Conservation (phyloP, 2,113 vertebrate genomes). For the Heteronetta atricapilla region DNA sequence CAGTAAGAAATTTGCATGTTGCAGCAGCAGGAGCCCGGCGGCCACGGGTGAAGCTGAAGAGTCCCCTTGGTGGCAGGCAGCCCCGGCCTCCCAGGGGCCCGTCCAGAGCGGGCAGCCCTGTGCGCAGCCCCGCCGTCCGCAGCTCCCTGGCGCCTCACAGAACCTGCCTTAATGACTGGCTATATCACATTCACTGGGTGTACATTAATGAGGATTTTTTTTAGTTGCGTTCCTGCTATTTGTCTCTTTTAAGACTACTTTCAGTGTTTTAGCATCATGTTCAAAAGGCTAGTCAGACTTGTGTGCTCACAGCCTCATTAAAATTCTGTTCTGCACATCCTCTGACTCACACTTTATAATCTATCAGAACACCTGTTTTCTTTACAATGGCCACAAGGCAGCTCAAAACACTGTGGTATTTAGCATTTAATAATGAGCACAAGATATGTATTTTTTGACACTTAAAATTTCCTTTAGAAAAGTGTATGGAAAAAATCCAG, state of each 20-base stretch:
- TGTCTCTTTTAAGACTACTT: constrained; percentile 79
- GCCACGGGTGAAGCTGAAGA: background rate
- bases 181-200: constrained; percentile 42
- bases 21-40: background rate
- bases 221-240: constrained; percentile 70
- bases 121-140: background rate
- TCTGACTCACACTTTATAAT: constrained; percentile 88
- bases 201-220: constrained; percentile 77
- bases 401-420: constrained; percentile 88
- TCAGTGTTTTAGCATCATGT: constrained; percentile 80
- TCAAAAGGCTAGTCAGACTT: constrained; percentile 83
- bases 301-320: constrained; percentile 80
- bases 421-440: constrained; percentile 88
- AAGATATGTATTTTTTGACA: constrained; percentile 87
- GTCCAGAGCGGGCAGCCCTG: background rate
- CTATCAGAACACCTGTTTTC: constrained; percentile 90
- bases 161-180: constrained; percentile 66
- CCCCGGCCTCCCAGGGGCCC: background rate
- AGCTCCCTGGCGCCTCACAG: constrained; percentile 2
- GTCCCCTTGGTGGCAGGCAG: background rate
- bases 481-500: constrained; percentile 72
- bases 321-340: constrained; percentile 84
- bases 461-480: constrained; percentile 84
- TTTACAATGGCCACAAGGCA: constrained; percentile 89
- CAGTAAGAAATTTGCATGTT: background rate